Conservation (phyloP, 2,888 invertebrate genomes). For the Sabellastarte sp. region DNA sequence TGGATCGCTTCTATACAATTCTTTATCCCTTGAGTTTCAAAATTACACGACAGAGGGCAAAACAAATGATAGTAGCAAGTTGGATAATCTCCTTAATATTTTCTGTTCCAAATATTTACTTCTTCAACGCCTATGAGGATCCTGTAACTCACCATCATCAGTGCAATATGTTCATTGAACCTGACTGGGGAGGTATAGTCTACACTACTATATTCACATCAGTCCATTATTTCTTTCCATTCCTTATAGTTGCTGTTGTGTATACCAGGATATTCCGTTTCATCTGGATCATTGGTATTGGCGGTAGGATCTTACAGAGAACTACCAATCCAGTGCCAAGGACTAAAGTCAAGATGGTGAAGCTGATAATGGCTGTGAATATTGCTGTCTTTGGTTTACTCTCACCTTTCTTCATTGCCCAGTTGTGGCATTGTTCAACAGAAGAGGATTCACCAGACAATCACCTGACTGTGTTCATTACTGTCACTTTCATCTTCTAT, state of each 20-base stretch:
- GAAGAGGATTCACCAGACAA: conserved; percentile 1
- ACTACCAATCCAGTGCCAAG: conserved; percentile 49
- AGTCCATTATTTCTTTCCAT: conserved; percentile 37
- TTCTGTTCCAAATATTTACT: conserved; percentile 40
- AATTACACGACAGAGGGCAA: conserved; percentile 49
- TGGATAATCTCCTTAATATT: conserved; percentile 35
- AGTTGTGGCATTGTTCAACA: conserved; percentile 34
- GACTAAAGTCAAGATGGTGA: conserved; percentile 53
- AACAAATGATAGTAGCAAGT: conserved; percentile 41
- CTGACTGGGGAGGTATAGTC: conserved; percentile 26
- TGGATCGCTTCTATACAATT: conserved; percentile 56
- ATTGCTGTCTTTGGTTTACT: conserved; percentile 27
- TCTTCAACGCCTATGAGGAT: conserved; percentile 30
- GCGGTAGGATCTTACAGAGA: conserved; percentile 36
- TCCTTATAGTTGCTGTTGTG: conserved; percentile 29
- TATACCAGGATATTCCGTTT: conserved; percentile 41
- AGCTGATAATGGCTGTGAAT: conserved; percentile 48
- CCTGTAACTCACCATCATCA: no score
- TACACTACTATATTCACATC: conserved; percentile 35
- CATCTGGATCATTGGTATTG: conserved; percentile 40
- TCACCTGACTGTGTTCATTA: conserved; percentile 29
- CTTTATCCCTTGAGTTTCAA: conserved; percentile 56
- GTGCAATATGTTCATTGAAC: conserved; percentile 21
- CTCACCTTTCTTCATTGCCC: conserved; percentile 36
- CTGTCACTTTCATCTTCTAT: conserved; percentile 33